Evolutionary conservation across 2,888 invertebrate genomes (phyloP), one percentile per base, ranked within the genome.

Genomic region (Cantharis nigra): DNA sequence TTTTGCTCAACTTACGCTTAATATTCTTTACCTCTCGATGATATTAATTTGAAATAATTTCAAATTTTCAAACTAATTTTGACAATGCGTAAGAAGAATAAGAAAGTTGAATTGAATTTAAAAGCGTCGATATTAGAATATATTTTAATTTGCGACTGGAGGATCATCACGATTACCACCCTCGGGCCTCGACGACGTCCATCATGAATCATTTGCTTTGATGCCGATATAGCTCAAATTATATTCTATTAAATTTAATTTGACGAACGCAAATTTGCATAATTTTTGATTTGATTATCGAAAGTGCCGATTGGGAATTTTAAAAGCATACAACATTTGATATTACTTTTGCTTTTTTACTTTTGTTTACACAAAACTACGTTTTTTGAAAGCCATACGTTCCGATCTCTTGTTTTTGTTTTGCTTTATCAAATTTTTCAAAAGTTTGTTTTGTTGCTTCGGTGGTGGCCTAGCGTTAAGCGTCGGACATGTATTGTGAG

Each of bases 1-100:
- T 85, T 82, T 83, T 81, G 80, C 83, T 83, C 83, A 83, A 83
- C 83, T 83, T 83, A 76, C 80, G 79, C n/a, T 67, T 82, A 82
- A 78, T 80, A 80, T 71, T 80, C 80, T 71, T 79, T 78, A 78
- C 82, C 82, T 83, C 80, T 49, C 81, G 83, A 84, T 80, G 81
- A 23, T 67, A 82, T 10, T 30, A 30, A 83, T 78, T 71, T 81
- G 80, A 81, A 76, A 70, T 16, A 49, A 62, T 26, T 49, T 69
- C 71, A 69, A 16, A n/a, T 49, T 16, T 62, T 63, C 14, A 16
- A 23, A 62, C 14, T 26, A 23, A 20, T 71, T 70, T 49, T 11
- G n/a, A n/a, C 18, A 13, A 49, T 49, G 4, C 23, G 23, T 23
- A 62, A 3, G 33, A 64, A 71, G 13, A 33, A n/a, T n/a, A 2